These are phyloP conservation scores for Smithornis capensis DNA, from an alignment of 2,113 vertebrate genomes.

Conservation along the genomic window DNA sequence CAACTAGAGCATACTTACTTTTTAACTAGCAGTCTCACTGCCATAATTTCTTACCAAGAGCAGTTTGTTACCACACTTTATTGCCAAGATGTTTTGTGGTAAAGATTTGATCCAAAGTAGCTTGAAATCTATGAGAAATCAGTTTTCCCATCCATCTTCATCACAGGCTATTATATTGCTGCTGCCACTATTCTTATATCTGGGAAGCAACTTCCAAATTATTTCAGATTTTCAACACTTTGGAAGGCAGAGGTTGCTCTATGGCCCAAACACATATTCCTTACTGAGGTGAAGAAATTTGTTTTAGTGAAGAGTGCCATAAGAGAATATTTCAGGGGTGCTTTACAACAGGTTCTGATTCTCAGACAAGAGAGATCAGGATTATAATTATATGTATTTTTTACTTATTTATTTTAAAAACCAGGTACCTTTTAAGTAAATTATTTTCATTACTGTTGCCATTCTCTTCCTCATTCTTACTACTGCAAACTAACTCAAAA, in stretches of 20 bases:
- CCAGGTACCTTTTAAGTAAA: not conserved
- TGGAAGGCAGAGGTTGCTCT: not conserved
- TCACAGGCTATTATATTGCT: not conserved
- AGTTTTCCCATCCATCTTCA: not conserved
- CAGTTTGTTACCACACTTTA: not conserved
- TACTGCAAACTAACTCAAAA: not conserved
- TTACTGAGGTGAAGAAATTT: not conserved
- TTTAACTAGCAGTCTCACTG: not conserved
- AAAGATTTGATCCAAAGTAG: not conserved
- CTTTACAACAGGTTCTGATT: not conserved
- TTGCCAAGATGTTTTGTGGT: not conserved
- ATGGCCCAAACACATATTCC: not conserved
- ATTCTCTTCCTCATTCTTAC: not conserved
- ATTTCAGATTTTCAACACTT: not conserved
- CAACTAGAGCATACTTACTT: not conserved
- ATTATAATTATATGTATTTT: not conserved
- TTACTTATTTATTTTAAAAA: not conserved
- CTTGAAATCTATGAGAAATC: not conserved
- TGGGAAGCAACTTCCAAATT: not conserved
- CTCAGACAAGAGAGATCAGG: not conserved
- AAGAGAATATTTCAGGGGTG: not conserved
- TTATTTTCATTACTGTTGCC: not conserved
- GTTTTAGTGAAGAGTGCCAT: not conserved
- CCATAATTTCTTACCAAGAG: not conserved
- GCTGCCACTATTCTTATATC: not conserved